Base-by-base conservation (phyloP, 2,113 vertebrate genomes). In the Megaceryle torquata region DNA sequence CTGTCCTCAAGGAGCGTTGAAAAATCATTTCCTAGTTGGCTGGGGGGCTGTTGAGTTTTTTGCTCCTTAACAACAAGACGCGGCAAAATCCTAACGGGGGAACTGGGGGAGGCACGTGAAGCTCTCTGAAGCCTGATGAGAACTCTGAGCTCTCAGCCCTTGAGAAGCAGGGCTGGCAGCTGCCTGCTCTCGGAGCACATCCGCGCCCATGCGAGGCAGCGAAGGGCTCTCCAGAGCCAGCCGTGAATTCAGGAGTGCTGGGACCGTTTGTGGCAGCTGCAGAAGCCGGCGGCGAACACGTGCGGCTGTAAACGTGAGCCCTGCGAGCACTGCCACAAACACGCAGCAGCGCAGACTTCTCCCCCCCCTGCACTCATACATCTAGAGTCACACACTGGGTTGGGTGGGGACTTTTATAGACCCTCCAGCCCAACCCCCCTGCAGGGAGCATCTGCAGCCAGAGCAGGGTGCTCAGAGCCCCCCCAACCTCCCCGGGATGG, bases 81-180 rank as follows among this genome's bases (percentile, higher is more conserved):
- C 0, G 0, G 22, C 50, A 37, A 41, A 80, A 70, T n/a, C 10
- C 61, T 21, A 15, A 44, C 0, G 10, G 61, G 64, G 51, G 91
- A 54, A 16, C 1, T 1, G 19, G 29, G 28, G 3, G 28, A 25
- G 37, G n/a, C 28, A 33, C 0, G 0, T 9, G 67, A 43, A 82
- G 18, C 51, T 25, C 50, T 37, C 41, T 8, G 7, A 6, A 57
- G 63, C 50, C 4, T 2, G 15, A 37, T 80, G 35, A 51, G n/a
- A 48, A 15, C 35, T 79, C 70, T 53, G 59, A 3, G 61, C 39
- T 44, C 11, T 6, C 3, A 7, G 0, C 19, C 48, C 51, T 22
- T 2, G 48, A 28, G 86, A 25, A 68, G 15, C 0, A 1, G n/a
- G 41, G 59, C 59, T 20, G 64, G 60, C 65, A 61, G 56, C 65